These are phyloP conservation scores for Spondyliosoma cantharus DNA, from an alignment of 2,797 vertebrate species.

Conservation along the genomic window DNA sequence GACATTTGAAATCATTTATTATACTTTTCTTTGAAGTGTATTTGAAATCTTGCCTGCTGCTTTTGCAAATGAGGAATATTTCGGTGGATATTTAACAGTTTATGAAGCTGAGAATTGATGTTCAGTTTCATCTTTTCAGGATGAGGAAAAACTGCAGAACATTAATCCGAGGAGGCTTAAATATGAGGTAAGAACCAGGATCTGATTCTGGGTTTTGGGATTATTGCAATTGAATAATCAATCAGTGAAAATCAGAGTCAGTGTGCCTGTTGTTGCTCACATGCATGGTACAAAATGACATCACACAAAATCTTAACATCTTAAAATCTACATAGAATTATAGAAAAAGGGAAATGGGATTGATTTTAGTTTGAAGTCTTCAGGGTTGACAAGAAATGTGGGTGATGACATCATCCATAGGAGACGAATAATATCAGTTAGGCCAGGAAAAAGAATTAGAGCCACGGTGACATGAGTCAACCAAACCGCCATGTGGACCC, in stretches of 20 bases:
- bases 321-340: not conserved
- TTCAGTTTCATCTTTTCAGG: constrained; percentile 58
- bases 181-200: constrained; percentile 79
- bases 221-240: not conserved
- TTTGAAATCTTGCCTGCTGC: not conserved
- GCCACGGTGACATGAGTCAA: no score
- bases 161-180: constrained; percentile 74
- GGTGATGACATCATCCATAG: no score
- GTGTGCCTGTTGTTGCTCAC: not conserved
- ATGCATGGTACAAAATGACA: constrained; percentile 5
- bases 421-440: no score
- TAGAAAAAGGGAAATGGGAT: not conserved
- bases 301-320: not conserved
- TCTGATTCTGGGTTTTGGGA: not conserved
- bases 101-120: not conserved
- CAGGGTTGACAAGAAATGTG: not conserved
- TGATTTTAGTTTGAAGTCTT: constrained; percentile 24
- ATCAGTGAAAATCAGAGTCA: not conserved
- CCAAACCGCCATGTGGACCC: no score
- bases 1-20: not conserved
- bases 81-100: not conserved
- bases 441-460: no score
- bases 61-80: not conserved
- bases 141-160: constrained; percentile 69
- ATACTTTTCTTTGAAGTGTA: not conserved